Base-by-base conservation (phyloP, 2,797 vertebrate species). In the Lepilemur septentrionalis region DNA sequence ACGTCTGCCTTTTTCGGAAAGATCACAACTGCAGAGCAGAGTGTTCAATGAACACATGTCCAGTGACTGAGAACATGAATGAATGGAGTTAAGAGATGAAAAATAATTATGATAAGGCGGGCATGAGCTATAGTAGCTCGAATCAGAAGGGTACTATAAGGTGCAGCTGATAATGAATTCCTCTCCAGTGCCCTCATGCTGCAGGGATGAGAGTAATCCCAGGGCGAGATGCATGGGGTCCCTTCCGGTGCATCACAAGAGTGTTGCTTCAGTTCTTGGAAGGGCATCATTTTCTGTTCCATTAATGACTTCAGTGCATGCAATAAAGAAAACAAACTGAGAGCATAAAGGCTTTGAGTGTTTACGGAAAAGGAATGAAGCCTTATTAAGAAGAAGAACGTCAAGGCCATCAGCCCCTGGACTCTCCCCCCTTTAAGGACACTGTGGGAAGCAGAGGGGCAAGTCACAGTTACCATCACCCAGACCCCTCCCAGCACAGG, bases 351-450 rank as follows among this genome's bases (percentile, higher is more conserved):
- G 63, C 65, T 93, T 35, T 61, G n/a, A 38, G 32, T 83, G 38
- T 80, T 86, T 46, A 75, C 0, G 9, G n/a, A 52, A 85, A 92
- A 91, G 41, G 48, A 69, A 67, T 30, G 79, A 93, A 78, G 41
- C 15, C 86, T 92, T 87, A 57, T 72, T 46, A 70, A 52, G 50
- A 67, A 28, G 81, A 41, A 91, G 84, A 93, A 35, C 8, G 41
- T 30, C 25, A 79, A 55, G 18, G 46, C 20, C 38, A 46, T 43
- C 18, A 20, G 50, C 13, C 75, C 17, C 35, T 43, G 43, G 67
- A 13, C 12, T 79, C 25, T 81, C 82, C 30, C 83, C 61, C 14
- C 79, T 41, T n/a, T n/a, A 35, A 69, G 30, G 35, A 38, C 59
- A 23, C 2, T 0, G 48, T 32, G 7, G 69, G 13, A 14, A 17